These are phyloP conservation scores for Bubo bubo DNA, from an alignment of 2,113 vertebrate genomes.

Conservation along the genomic window DNA sequence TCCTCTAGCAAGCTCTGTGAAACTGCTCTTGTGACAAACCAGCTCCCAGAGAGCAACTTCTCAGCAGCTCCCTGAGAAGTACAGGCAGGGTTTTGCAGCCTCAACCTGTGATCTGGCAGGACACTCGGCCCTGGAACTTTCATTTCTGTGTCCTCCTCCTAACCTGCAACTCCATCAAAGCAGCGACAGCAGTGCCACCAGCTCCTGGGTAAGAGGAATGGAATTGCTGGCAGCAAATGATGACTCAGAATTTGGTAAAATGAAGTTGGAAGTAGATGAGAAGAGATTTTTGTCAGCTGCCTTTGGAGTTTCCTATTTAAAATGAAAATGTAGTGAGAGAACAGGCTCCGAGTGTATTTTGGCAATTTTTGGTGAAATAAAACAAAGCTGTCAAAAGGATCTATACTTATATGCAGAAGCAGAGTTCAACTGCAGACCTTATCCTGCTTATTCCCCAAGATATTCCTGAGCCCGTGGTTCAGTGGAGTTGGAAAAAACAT, in stretches of 20 bases:
- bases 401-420: neutral
- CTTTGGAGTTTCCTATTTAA: neutral
- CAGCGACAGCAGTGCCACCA: neutral
- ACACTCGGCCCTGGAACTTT: neutral
- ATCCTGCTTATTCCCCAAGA: neutral
- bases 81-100: neutral
- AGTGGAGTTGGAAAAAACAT: neutral
- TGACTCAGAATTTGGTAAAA: neutral
- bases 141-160: neutral
- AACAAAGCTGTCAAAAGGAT: slow-evolving; percentile 15
- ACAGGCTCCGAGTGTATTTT: neutral
- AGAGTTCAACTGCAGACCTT: slow-evolving; percentile 3
- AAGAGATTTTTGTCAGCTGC: slow-evolving; percentile 28
- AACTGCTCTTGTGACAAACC: neutral
- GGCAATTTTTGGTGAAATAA: slow-evolving; percentile 16
- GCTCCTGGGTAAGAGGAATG: neutral
- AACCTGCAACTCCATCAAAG: neutral
- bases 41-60: neutral
- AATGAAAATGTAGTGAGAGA: neutral
- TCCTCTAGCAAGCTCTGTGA: neutral
- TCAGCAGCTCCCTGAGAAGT: neutral
- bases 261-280: neutral
- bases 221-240: neutral
- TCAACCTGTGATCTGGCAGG: neutral
- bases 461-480: neutral